Conservation (phyloP, 2,797 vertebrate genomes). For the Stomatorhinus walkeri region DNA sequence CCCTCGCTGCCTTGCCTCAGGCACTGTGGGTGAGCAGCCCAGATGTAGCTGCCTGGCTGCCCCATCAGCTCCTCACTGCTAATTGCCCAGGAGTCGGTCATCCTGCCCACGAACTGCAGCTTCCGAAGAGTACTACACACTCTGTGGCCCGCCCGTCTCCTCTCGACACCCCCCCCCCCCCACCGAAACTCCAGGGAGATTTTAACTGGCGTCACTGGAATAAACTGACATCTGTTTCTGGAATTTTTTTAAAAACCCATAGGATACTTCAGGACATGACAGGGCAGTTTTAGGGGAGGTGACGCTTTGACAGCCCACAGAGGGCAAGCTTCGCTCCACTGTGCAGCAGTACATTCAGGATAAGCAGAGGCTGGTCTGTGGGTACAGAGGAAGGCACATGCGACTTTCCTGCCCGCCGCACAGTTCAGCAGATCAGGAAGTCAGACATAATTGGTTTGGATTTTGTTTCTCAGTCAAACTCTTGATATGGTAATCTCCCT, state of each 20-base stretch:
- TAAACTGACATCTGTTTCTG: not conserved
- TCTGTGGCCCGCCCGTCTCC: not conserved
- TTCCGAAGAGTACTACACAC: not conserved
- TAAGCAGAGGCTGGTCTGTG: not conserved
- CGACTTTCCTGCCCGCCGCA: not conserved
- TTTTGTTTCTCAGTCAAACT: slow-evolving; percentile 4
- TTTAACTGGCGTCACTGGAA: not conserved
- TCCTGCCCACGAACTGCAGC: not conserved
- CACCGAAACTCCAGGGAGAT: not conserved
- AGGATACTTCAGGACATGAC: not conserved
- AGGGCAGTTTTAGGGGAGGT: not conserved
- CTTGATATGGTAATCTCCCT: not conserved
- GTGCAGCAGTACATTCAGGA: not conserved
- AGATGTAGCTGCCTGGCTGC: not conserved
- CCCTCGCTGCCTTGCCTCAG: not conserved
- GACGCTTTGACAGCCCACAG: not conserved
- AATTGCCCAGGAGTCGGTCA: not conserved
- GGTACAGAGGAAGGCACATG: not conserved
- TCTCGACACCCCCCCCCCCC: not conserved
- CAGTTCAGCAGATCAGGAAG: not conserved
- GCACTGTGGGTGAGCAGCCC: not conserved
- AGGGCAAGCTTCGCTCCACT: not conserved
- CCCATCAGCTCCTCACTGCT: not conserved
- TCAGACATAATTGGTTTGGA: not conserved
- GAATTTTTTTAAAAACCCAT: not conserved